phyloP scores from a whole-genome alignment of 1,140 invertebrate genomes.

The Antheraea pernyi region DNA sequence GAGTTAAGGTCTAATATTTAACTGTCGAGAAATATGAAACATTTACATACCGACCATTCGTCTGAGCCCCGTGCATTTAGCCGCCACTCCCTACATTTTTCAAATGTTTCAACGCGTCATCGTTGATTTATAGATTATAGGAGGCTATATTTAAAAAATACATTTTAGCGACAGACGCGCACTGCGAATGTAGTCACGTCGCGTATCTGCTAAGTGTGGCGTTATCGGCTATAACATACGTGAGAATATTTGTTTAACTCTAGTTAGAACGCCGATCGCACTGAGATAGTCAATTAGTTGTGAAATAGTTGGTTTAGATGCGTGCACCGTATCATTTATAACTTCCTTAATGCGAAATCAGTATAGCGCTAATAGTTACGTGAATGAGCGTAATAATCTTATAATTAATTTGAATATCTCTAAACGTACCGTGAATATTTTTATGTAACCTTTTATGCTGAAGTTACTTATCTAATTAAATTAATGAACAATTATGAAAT shows the following conservation, averaged over 20 bases:
- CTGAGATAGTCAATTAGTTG: constrained; percentile 29
- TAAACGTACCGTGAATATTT: neutral
- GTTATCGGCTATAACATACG: constrained; percentile 54
- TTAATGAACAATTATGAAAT: neutral
- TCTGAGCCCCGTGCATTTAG: neutral
- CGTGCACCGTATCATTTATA: constrained; percentile 37
- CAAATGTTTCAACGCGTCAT: constrained; percentile 7
- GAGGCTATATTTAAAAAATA: neutral
- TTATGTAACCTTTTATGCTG: neutral
- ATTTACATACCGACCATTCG: neutral
- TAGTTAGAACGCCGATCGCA: neutral
- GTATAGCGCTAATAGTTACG: constrained; percentile 39
- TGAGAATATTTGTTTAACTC: constrained; percentile 69
- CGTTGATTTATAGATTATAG: constrained; percentile 8
- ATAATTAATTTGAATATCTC: neutral
- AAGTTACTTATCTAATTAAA: neutral
- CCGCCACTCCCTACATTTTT: constrained; percentile 4
- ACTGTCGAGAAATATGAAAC: neutral
- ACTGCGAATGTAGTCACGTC: constrained; percentile 49
- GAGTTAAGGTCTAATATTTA: neutral
- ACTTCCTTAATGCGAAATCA: constrained; percentile 44
- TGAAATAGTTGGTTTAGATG: constrained; percentile 29
- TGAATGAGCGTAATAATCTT: constrained; percentile 27
- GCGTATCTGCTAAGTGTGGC: constrained; percentile 26
- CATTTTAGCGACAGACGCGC: constrained; percentile 17